These are phyloP conservation scores for Myrmophylax atrothorax DNA, from an alignment of 2,113 vertebrate genomes.

Conservation along the genomic window DNA sequence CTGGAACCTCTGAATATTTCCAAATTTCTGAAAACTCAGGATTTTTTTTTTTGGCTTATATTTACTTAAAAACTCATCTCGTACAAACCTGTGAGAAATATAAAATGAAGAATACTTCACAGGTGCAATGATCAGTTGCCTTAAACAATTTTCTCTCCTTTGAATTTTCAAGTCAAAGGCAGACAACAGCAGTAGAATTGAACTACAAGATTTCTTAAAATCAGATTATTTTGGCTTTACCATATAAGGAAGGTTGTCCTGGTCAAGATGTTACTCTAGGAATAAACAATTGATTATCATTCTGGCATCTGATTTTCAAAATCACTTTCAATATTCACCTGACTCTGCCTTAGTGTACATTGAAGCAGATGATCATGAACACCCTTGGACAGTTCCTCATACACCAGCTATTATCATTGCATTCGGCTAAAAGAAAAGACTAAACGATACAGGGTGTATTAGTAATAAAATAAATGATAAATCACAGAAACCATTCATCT, in stretches of 20 bases:
- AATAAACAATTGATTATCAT: neutral
- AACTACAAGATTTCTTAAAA: neutral
- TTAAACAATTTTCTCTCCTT: neutral
- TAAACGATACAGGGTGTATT: neutral
- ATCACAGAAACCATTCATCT: neutral
- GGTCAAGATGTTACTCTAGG: neutral
- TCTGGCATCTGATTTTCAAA: neutral
- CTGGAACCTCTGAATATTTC: neutral
- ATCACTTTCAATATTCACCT: neutral
- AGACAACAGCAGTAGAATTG: neutral
- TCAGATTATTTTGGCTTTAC: neutral
- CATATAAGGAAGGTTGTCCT: neutral
- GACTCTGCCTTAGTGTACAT: neutral
- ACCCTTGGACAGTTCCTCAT: neutral
- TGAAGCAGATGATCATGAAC: neutral
- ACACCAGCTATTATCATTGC: neutral
- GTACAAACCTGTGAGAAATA: neutral
- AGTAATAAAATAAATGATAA: neutral
- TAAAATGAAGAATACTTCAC: neutral
- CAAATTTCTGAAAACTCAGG: neutral
- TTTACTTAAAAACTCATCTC: neutral
- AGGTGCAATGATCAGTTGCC: rapidly evolving
- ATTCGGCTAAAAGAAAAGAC: neutral
- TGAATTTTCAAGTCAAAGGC: neutral
- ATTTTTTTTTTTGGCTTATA: neutral